Evolutionary conservation across 1,140 invertebrate species (phyloP), one percentile per base, ranked within the genome.

Genomic region (Schlechtendalia chinensis): DNA sequence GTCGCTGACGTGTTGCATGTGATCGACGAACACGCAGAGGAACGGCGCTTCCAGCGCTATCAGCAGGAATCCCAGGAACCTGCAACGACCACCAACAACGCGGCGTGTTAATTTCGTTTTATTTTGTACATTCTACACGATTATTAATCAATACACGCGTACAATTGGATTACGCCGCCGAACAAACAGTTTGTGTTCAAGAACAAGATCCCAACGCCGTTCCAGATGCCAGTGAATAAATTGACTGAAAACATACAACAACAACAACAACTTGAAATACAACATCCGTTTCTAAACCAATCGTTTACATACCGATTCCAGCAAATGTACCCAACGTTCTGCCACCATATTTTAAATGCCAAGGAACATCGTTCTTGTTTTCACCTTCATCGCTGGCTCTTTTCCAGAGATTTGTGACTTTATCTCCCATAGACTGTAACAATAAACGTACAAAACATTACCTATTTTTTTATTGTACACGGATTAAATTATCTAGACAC

Each of bases 21-120:
- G 93, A 85, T 97, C 96, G 82, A 98, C 90, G 87, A 96, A 98
- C 85, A 95, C 89, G 86, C 96, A 98, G 87, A 96, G 97, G 85
- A 94, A 97, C 0, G 96, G 96, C 16, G 96, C 96, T 87, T 98
- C 96, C 83, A 96, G 89, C 8, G 92, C 89, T 82, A 96, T 89
- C 63, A 96, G 90, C 79, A 94, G 83, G 87, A 97, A 96, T 61
- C 95, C 95, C 72, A 92, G 90, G 65, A 96, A 83, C 84, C 90
- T 91, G 83, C 24, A 79, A 79, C n/a, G n/a, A n/a, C n/a, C n/a
- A n/a, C n/a, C n/a, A n/a, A n/a, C n/a, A n/a, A n/a, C n/a, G n/a
- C n/a, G n/a, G n/a, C n/a, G n/a, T n/a, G n/a, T n/a, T n/a, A n/a
- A 47, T 39, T 4, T 8, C 32, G 8, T 39, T 39, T 39, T 0